phyloP scores from a whole-genome alignment of 53 echinoderm and acorn worm species.

The Stichopus horrens region DNA sequence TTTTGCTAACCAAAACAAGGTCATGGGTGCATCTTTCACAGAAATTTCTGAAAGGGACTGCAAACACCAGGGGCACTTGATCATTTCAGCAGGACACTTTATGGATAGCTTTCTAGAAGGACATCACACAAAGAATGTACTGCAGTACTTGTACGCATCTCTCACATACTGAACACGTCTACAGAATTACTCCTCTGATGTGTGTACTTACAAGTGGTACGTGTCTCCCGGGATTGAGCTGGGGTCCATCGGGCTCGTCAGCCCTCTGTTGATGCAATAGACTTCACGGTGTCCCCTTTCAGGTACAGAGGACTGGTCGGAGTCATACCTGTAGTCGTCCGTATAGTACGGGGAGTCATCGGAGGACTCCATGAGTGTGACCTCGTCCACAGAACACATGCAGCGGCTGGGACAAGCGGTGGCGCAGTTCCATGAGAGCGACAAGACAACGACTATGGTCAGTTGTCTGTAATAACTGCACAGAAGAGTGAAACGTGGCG shows the following conservation, averaged over 20 bases:
- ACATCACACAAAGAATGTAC: no score
- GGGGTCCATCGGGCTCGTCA: conserved; percentile 53
- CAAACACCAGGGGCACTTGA: no score
- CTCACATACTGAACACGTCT: neutral
- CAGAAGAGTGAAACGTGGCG: neutral
- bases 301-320: neutral
- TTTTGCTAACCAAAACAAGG: no score
- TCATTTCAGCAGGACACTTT: no score
- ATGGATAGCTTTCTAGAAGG: no score
- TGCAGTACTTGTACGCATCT: no score
- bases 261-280: conserved; percentile 51
- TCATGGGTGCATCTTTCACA: no score
- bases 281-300: conserved; percentile 52
- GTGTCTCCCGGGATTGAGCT: conserved; percentile 48
- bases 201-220: conserved; percentile 59
- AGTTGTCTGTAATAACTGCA: neutral
- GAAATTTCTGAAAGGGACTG: no score
- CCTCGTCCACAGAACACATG: neutral
- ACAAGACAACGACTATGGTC: neutral
- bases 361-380: neutral
- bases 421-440: neutral
- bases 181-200: neutral
- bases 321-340: neutral
- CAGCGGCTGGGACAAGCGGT: conserved; percentile 27
- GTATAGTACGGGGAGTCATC: neutral